Percentiles rank a stretch among this genome's conserved stretches.
phyloP scores from a whole-genome alignment of 1,140 invertebrate genomes.

The Oncopodura yosiiana region DNA sequence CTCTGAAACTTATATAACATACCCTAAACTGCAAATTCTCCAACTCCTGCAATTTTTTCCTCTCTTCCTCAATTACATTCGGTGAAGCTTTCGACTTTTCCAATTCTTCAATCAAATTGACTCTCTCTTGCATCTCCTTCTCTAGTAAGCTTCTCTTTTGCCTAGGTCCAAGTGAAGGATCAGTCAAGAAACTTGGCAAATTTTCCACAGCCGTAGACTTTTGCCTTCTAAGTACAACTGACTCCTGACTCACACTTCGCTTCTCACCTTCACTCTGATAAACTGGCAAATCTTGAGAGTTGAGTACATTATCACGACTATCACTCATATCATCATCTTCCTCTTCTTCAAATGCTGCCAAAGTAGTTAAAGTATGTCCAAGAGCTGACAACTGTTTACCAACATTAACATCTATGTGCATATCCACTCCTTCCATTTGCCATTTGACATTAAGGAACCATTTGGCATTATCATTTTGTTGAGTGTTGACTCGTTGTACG shows the following conservation, averaged over 20 bases:
- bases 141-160: constrained; percentile 87
- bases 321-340: constrained; percentile 35
- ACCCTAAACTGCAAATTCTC: constrained; percentile 83
- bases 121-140: constrained; percentile 92
- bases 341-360: constrained; percentile 70
- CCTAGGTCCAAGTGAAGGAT: constrained; percentile 73
- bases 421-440: constrained; percentile 98
- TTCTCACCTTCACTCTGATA: neutral
- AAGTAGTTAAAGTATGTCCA: constrained; percentile 86
- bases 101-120: constrained; percentile 86
- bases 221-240: constrained; percentile 27
- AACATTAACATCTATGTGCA: constrained; percentile 89
- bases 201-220: constrained; percentile 53
- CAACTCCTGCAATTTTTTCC: constrained; percentile 76
- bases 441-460: constrained; percentile 96
- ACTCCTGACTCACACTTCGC: constrained; percentile 11
- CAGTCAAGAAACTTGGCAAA: constrained; percentile 74
- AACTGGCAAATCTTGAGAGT: constrained; percentile 24
- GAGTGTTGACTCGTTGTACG: constrained; percentile 30
- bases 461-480: constrained; percentile 72
- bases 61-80: constrained; percentile 80
- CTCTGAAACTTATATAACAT: constrained; percentile 41
- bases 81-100: constrained; percentile 80
- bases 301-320: constrained; percentile 9
- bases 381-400: constrained; percentile 89